Percentiles rank a stretch among this genome's conserved stretches.
Evolutionary conservation across 1,140 invertebrate species (phyloP).

Genomic region (Cryptotermes secundus): DNA sequence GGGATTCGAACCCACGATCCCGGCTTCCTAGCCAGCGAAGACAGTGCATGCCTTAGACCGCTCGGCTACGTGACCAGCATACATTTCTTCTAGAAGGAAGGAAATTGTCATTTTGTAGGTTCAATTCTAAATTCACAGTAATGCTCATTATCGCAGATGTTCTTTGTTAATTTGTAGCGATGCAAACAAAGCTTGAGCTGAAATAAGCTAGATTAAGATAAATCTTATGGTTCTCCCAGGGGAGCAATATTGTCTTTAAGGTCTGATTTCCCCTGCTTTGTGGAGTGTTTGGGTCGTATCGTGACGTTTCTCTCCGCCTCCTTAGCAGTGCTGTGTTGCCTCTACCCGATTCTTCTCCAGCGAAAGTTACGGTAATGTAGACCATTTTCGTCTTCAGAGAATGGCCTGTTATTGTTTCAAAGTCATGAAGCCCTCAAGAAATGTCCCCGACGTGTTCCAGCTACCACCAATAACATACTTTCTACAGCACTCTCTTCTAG

Average conservation of each 20-base stretch:
- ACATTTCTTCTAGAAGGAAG: too few relatives aligned
- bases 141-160: too few relatives aligned
- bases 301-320: neutral
- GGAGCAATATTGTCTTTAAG: neutral
- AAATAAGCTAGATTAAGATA: neutral
- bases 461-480: neutral
- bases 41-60: too few relatives aligned
- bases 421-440: neutral
- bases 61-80: too few relatives aligned
- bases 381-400: neutral
- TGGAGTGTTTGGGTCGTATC: neutral
- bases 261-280: neutral
- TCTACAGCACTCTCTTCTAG: neutral
- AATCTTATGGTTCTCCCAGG: neutral
- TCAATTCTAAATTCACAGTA: too few relatives aligned
- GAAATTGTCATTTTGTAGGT: too few relatives aligned
- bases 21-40: too few relatives aligned
- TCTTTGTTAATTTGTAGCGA: neutral
- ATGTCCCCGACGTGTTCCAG: neutral
- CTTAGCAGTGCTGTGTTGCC: neutral
- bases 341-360: neutral
- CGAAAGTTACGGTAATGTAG: neutral
- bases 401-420: neutral
- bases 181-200: neutral
- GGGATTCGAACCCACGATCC: too few relatives aligned